Evolutionary conservation across 1,140 invertebrate genomes (phyloP).

Genomic region (Littorina saxatilis): DNA sequence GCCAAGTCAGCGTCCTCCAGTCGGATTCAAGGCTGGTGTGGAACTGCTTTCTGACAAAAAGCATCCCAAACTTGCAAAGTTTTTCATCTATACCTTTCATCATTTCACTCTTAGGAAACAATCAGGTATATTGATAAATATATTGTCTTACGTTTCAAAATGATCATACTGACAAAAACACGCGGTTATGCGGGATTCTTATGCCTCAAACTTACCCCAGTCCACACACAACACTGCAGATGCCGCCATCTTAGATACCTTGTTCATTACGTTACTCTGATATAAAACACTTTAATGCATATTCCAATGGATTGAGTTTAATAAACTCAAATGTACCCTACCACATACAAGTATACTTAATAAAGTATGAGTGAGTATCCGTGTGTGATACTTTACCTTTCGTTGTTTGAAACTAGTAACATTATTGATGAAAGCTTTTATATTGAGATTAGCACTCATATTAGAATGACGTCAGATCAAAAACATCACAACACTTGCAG

Average conservation of each 20-base stretch:
- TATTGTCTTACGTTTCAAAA: conserved; percentile 1
- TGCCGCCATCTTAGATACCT: conserved; percentile 86
- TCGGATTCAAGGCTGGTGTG: neutral
- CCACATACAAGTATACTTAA: no score
- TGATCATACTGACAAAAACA: no score
- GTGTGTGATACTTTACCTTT: no score
- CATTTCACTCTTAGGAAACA: neutral
- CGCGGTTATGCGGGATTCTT: no score
- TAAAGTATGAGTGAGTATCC: no score
- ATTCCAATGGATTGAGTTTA: no score
- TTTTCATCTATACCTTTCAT: neutral
- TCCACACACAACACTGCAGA: conserved; percentile 95
- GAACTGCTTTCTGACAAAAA: no score
- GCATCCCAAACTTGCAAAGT: conserved; percentile 33
- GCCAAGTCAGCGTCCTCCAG: conserved; percentile 35
- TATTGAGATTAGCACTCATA: conserved; percentile 16
- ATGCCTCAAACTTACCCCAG: conserved; percentile 86
- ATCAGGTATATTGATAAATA: neutral
- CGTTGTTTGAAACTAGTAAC: no score
- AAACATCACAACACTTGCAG: neutral
- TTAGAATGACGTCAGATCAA: conserved; percentile 22
- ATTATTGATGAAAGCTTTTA: no score
- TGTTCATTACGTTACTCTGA: neutral
- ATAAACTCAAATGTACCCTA: no score
- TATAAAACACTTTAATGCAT: no score